Evolutionary conservation across 2,113 vertebrate species (phyloP).

Genomic region (Gymnocephalus cernua): DNA sequence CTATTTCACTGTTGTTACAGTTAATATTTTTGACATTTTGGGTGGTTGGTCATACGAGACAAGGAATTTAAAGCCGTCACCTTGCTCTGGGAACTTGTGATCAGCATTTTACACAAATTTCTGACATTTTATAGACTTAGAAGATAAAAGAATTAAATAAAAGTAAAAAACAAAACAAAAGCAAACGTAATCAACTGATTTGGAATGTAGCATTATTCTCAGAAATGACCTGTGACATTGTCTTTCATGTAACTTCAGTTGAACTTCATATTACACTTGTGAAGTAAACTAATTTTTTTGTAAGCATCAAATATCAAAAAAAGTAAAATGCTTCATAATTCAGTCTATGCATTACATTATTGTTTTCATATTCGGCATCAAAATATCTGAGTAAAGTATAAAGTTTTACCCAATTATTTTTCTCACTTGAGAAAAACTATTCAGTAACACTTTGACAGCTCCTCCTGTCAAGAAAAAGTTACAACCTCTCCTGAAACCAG

Average conservation of each 20-base stretch:
- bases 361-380: not conserved
- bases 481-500: not conserved
- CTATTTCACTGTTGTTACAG: not conserved
- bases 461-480: conserved; percentile 13
- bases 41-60: not conserved
- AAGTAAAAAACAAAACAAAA: no score
- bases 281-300: not conserved
- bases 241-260: not conserved
- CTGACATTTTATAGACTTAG: not conserved
- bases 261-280: not conserved
- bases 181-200: not conserved
- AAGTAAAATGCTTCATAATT: not conserved
- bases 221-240: not conserved
- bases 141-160: not conserved
- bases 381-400: not conserved
- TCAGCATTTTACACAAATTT: not conserved
- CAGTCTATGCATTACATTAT: not conserved
- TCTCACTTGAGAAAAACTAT: not conserved
- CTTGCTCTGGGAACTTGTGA: not conserved
- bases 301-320: not conserved
- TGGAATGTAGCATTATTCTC: not conserved
- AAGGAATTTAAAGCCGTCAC: not conserved
- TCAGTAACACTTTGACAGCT: not conserved
- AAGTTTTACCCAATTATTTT: not conserved
- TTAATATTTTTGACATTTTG: not conserved